These are phyloP conservation scores for Nematostella vectensis DNA, from an alignment of 92 coral and sea anemone genomes.

Conservation along the genomic window DNA sequence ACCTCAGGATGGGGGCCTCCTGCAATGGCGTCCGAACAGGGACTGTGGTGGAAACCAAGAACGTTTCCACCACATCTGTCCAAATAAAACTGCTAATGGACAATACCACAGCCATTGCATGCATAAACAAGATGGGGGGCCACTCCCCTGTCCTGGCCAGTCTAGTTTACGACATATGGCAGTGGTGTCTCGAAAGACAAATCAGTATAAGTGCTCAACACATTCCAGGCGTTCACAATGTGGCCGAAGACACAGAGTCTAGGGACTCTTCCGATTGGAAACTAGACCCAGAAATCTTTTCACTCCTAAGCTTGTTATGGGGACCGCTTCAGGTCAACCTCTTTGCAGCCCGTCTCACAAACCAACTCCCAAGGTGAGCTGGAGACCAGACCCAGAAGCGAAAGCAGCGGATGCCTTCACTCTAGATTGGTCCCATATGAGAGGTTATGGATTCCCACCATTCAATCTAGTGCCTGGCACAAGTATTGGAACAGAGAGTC, in stretches of 20 bases:
- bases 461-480: slow-evolving; percentile 34
- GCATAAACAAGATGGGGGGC: slow-evolving; percentile 28
- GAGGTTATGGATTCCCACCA: slow-evolving; percentile 38
- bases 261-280: slow-evolving; percentile 27
- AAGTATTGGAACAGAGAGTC: slow-evolving; percentile 31
- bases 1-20: too few relatives aligned
- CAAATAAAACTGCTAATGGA: slow-evolving; percentile 33
- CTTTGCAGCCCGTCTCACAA: slow-evolving; percentile 36
- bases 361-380: slow-evolving; percentile 28
- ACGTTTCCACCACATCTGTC: too few relatives aligned
- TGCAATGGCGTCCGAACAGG: too few relatives aligned
- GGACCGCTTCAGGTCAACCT: slow-evolving; percentile 31
- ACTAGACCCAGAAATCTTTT: slow-evolving; percentile 9
- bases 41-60: too few relatives aligned
- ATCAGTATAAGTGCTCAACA: slow-evolving; percentile 20
- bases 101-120: slow-evolving; percentile 35
- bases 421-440: slow-evolving; percentile 23
- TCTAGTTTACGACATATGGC: slow-evolving; percentile 34
- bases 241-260: slow-evolving; percentile 31
- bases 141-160: slow-evolving; percentile 27
- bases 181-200: slow-evolving; percentile 29
- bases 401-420: slow-evolving; percentile 36
- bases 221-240: slow-evolving; percentile 29
- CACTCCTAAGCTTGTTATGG: not conserved
- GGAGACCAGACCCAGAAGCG: too few relatives aligned